These are phyloP conservation scores for Panagrolaimus sp. DNA, from an alignment of 1,140 invertebrate species.

Conservation along the genomic window DNA sequence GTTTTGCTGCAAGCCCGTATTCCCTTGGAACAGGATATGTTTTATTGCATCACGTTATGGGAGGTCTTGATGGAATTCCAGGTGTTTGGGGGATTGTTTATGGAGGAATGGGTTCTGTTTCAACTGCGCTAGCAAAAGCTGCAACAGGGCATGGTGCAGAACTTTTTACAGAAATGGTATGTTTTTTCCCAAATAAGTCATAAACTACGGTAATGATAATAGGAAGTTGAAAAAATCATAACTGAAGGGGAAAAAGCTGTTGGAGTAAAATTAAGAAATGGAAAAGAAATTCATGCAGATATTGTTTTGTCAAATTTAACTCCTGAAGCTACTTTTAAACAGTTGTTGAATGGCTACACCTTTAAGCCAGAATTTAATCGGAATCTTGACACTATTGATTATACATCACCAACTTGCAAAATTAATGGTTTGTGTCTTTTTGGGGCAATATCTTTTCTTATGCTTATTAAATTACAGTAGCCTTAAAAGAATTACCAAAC, in stretches of 20 bases:
- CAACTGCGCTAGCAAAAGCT: slow-evolving; percentile 63
- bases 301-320: slow-evolving; percentile 66
- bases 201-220: slow-evolving; percentile 23
- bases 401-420: slow-evolving; percentile 66
- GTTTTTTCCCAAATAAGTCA: slow-evolving; percentile 16
- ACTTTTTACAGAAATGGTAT: slow-evolving; percentile 62
- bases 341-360: slow-evolving; percentile 57
- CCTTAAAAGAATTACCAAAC: slow-evolving; percentile 64
- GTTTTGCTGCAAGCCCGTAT: slow-evolving; percentile 64
- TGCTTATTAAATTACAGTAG: slow-evolving; percentile 60
- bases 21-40: slow-evolving; percentile 65
- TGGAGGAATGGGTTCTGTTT: slow-evolving; percentile 67
- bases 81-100: slow-evolving; percentile 67
- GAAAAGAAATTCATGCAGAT: slow-evolving; percentile 62
- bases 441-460: neutral
- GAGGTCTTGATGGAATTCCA: slow-evolving; percentile 63
- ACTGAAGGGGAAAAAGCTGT: slow-evolving; percentile 52
- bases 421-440: slow-evolving; percentile 63
- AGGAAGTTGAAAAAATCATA: slow-evolving; percentile 62
- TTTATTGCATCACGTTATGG: slow-evolving; percentile 67
- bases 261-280: slow-evolving; percentile 63
- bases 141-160: slow-evolving; percentile 62
- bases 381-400: slow-evolving; percentile 62
- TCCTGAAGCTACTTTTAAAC: slow-evolving; percentile 64
- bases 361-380: slow-evolving; percentile 49